Conservation (phyloP, 1,140 invertebrate species). For the Trachelipus rathkii region DNA sequence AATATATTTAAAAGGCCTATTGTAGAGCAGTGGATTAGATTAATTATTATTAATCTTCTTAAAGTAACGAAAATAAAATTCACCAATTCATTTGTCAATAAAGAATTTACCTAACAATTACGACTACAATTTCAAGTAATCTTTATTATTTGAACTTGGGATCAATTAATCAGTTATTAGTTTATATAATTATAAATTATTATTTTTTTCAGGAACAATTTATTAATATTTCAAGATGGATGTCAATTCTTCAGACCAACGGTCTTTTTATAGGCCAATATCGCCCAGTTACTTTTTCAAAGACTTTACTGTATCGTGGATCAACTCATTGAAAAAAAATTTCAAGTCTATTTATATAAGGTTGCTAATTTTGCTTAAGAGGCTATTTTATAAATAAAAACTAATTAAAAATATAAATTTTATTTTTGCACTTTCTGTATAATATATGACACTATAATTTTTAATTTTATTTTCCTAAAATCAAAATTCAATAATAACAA, state of each 20-base stretch:
- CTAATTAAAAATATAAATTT: too few relatives aligned
- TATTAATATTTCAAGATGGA: background rate
- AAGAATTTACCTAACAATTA: background rate
- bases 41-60: background rate
- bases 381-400: background rate
- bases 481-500: too few relatives aligned
- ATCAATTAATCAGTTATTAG: too few relatives aligned
- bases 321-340: background rate
- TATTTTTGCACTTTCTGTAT: too few relatives aligned
- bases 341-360: background rate
- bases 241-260: background rate
- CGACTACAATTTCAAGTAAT: too few relatives aligned
- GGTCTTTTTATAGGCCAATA: background rate
- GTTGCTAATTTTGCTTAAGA: background rate
- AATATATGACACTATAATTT: too few relatives aligned
- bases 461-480: too few relatives aligned
- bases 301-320: background rate
- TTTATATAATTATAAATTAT: background rate
- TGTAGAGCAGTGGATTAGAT: background rate
- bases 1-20: background rate
- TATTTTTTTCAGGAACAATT: background rate
- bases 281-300: background rate
- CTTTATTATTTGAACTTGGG: too few relatives aligned
- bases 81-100: background rate
- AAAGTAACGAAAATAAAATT: background rate